Base-by-base conservation (phyloP, 1,140 invertebrate species). In the Drosophila pandora region DNA sequence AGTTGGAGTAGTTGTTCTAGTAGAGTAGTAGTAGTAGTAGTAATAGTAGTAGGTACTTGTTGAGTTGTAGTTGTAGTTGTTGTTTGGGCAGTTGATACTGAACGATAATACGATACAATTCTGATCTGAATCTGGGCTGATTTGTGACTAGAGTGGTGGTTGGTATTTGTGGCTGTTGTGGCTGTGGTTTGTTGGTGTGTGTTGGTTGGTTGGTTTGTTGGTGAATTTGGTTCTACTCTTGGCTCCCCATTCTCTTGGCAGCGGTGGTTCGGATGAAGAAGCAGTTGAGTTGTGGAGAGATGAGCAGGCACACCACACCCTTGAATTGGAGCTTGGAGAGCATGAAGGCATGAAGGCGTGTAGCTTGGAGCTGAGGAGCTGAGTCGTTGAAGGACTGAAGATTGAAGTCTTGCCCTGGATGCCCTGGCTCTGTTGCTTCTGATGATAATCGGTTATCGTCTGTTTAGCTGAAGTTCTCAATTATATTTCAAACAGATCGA, bases 201-300 rank as follows among this genome's bases (percentile, higher is more conserved):
- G 72, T 60, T 37, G 34, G 34, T 37, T n/a, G 13, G 34, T 62
- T 28, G 49, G 48, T 75, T 43, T 32, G 45, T 72, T 73, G 58
- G 48, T 56, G 68, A 63, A 63, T 61, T 61, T 53, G 17, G 54
- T 45, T 73, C n/a, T 49, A 39, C 62, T 60, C 34, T 34, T 68
- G 12, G 25, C 28, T 53, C 30, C 48, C 21, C 43, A 47, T 55
- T 34, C 21, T 55, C 39, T n/a, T n/a, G n/a, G 68, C 69, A 63
- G 70, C 58, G 73, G 69, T 59, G 62, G 71, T 1, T 69, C 39
- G 65, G 32, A 71, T 71, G 62, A 61, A 82, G 69, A 82, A 84
- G 79, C 78, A 63, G 77, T 65, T 59, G 68, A 63, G 77, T 65
- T 59, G 68, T 34, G 74, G 67, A 32, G 74, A 55, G 41, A 6